phyloP scores from a whole-genome alignment of 2,888 invertebrate species.

The Patella pellucida region DNA sequence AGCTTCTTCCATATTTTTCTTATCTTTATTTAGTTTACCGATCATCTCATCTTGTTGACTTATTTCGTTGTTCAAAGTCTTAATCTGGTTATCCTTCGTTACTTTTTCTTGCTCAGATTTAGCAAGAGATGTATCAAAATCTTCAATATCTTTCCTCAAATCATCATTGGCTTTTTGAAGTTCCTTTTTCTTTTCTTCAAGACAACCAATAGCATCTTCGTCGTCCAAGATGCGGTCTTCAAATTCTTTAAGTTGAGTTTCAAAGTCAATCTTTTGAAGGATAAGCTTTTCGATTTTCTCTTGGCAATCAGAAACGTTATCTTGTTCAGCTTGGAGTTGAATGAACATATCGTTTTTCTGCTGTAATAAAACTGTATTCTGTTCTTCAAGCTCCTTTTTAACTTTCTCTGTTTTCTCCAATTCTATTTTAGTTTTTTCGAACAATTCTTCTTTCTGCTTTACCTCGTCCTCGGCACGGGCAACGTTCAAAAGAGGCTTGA shows the following conservation, averaged over 20 bases:
- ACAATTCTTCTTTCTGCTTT: slow-evolving; percentile 94
- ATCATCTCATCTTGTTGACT: slow-evolving; percentile 97
- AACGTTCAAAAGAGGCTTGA: slow-evolving; percentile 91
- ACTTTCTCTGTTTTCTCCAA: slow-evolving; percentile 94
- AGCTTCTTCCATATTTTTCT: slow-evolving; percentile 93
- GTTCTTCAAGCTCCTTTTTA: slow-evolving; percentile 93
- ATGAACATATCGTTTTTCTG: slow-evolving; percentile 92
- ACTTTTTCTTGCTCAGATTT: slow-evolving; percentile 90
- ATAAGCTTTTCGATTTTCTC: slow-evolving; percentile 92
- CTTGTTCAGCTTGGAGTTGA: slow-evolving; percentile 81
- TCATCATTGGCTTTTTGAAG: slow-evolving; percentile 93
- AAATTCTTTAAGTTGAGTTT: slow-evolving; percentile 92
- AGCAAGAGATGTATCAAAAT: slow-evolving; percentile 87
- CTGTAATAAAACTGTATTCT: slow-evolving; percentile 89
- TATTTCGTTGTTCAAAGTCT: slow-evolving; percentile 86
- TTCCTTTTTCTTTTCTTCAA: slow-evolving; percentile 96
- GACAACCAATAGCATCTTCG: slow-evolving; percentile 93
- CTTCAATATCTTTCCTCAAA: slow-evolving; percentile 96
- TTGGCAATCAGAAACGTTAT: slow-evolving; percentile 88
- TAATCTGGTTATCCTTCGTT: slow-evolving; percentile 96
- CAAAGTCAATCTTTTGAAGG: slow-evolving; percentile 95
- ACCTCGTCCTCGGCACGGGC: slow-evolving; percentile 98
- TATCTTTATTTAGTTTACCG: slow-evolving; percentile 99
- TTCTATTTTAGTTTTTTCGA: slow-evolving; percentile 91
- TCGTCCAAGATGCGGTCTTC: slow-evolving; percentile 96